phyloP scores from a whole-genome alignment of 2,888 invertebrate species.

The Lochmaea capreae region DNA sequence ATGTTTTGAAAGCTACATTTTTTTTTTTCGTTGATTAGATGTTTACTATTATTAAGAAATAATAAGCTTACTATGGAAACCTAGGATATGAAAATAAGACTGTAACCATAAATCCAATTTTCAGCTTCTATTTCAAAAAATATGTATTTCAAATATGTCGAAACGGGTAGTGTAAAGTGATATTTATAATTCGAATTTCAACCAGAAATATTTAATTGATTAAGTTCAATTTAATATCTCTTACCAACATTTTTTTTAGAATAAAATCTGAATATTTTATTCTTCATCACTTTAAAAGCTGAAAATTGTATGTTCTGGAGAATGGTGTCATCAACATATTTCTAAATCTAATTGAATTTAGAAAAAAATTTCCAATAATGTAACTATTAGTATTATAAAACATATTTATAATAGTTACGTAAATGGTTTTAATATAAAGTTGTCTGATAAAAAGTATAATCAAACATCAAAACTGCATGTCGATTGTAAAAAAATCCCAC shows the following conservation, averaged over 20 bases:
- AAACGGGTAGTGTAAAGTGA: no score
- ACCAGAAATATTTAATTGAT: no score
- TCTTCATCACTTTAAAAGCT: background rate
- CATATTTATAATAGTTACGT: background rate
- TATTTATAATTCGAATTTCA: no score
- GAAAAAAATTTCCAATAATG: slow-evolving; percentile 1
- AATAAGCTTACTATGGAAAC: slow-evolving; percentile 16
- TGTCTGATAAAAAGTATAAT: slow-evolving; percentile 5
- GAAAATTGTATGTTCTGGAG: slow-evolving; percentile 8
- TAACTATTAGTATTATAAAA: slow-evolving; percentile 13
- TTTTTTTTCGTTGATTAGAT: slow-evolving; percentile 30
- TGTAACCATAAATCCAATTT: slow-evolving; percentile 2
- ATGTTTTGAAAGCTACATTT: slow-evolving; percentile 26
- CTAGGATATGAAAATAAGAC: background rate
- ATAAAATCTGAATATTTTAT: background rate
- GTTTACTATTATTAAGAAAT: slow-evolving; percentile 14
- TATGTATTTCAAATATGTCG: no score
- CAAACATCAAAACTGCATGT: background rate
- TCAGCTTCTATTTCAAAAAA: background rate
- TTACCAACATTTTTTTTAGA: no score
- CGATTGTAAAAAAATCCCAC: no score
- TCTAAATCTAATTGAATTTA: slow-evolving; percentile 15
- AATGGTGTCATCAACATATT: slow-evolving; percentile 9
- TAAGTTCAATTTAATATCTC: no score
- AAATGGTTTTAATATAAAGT: slow-evolving; percentile 12